Conservation (phyloP, 2,113 vertebrate species). For the Neopipo cinnamomea region DNA sequence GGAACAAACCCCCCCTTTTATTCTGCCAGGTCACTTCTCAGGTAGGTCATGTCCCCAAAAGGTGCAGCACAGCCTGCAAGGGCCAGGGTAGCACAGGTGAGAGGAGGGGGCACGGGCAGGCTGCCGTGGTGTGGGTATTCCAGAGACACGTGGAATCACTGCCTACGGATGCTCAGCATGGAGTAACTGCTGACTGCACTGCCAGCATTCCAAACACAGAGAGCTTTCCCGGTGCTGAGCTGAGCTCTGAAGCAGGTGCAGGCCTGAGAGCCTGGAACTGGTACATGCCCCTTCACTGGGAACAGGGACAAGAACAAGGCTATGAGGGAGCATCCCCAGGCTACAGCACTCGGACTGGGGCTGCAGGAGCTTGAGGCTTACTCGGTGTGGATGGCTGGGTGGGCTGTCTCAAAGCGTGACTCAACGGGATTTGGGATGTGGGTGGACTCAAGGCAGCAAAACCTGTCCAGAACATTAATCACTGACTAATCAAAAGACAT, state of each 20-base stretch:
- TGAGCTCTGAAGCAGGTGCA: background rate
- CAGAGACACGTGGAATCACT: background rate
- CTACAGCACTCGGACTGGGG: background rate
- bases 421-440: background rate
- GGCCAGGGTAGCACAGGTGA: background rate
- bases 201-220: background rate
- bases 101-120: background rate
- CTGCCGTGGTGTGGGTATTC: rapidly evolving
- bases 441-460: background rate
- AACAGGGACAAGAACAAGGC: rapidly evolving
- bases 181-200: background rate
- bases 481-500: background rate
- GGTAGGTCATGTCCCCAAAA: background rate
- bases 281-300: background rate
- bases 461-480: slow-evolving; percentile 17
- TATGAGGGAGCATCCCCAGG: background rate
- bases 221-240: background rate
- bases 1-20: background rate
- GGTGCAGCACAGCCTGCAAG: background rate
- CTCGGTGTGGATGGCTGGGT: background rate
- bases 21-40: background rate
- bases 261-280: background rate
- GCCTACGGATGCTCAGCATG: background rate
- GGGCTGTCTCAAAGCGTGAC: background rate
- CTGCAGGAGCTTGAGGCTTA: background rate